Evolutionary conservation across 2,888 invertebrate species (phyloP), one percentile per base, ranked within the genome.

Genomic region (Drosophila anceps): DNA sequence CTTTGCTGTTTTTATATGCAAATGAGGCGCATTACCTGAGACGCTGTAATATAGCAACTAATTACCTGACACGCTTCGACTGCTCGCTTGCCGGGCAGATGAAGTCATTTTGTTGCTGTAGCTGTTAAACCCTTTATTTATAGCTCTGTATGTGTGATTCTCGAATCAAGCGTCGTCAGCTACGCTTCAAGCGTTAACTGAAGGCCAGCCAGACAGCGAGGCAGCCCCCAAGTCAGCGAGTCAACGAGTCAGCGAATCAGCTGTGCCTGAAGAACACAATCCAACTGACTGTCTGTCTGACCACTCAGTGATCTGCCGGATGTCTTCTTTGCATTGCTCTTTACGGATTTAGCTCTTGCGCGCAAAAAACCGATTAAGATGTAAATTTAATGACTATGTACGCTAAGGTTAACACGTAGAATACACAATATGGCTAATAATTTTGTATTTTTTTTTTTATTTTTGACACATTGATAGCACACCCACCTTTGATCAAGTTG

Each of bases 1-100:
- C 37, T 29, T 31, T n/a, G 12, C 27, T 35, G 24, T 46, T 35
- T 27, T 46, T 61, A 80, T 84, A 84, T 84, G 83, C 89, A 84
- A 84, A 84, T 83, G 63, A 79, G 80, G 37, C 57, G 64, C 68
- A 62, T 79, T 63, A 51, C 54, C 58, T 58, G 75, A 50, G 24
- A 43, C 65, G 77, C 44, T 83, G 83, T 88, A 83, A 82, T 72
- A 71, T 59, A 74, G 33, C 57, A 69, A 73, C 84, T 89, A 89
- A 84, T 89, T 84, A 84, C 76, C 70, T 75, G 89, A 90, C 82
- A 84, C 84, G 84, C 84, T 84, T 84, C 84, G 84, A n/a, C 81
- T 84, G 68, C 70, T 84, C 46, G 58, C 70, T 83, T 58, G 57
- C 64, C 58, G 60, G 62, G 73, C 77, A 84, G 83, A 83, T 83